phyloP scores from a whole-genome alignment of 2,888 invertebrate genomes.

The Parasteatoda lunata region DNA sequence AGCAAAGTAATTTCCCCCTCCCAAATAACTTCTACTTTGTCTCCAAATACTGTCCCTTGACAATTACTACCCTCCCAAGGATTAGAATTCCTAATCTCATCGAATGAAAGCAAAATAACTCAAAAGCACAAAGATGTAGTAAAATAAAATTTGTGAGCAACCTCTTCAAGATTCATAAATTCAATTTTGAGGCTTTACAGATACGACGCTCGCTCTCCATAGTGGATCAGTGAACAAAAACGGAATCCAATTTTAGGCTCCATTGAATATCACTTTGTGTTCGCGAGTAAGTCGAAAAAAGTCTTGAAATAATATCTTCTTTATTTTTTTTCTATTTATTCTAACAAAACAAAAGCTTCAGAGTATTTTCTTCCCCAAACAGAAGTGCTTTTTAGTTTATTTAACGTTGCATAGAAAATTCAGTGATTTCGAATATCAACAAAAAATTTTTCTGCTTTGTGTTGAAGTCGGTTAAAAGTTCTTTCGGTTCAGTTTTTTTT shows the following conservation, averaged over 20 bases:
- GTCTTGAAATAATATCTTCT: neutral
- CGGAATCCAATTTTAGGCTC: constrained; percentile 1
- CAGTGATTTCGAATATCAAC: neutral
- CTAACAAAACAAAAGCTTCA: neutral
- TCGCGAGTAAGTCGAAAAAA: neutral
- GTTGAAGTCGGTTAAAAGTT: neutral
- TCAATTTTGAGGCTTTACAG: neutral
- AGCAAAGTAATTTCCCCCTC: too few relatives aligned
- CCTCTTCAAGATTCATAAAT: neutral
- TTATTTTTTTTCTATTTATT: neutral
- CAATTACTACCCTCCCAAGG: neutral
- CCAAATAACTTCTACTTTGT: too few relatives aligned
- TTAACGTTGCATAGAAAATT: neutral
- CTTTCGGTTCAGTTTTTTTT: neutral
- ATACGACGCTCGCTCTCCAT: neutral
- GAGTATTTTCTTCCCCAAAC: neutral
- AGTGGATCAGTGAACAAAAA: neutral
- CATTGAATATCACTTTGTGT: neutral
- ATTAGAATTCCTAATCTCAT: neutral
- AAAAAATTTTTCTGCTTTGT: neutral
- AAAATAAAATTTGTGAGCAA: neutral
- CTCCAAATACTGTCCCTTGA: too few relatives aligned
- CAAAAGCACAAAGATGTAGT: neutral
- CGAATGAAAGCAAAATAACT: neutral
- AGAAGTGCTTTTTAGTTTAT: neutral